phyloP scores from a whole-genome alignment of 2,888 invertebrate genomes.

The Trissolcus japonicus region DNA sequence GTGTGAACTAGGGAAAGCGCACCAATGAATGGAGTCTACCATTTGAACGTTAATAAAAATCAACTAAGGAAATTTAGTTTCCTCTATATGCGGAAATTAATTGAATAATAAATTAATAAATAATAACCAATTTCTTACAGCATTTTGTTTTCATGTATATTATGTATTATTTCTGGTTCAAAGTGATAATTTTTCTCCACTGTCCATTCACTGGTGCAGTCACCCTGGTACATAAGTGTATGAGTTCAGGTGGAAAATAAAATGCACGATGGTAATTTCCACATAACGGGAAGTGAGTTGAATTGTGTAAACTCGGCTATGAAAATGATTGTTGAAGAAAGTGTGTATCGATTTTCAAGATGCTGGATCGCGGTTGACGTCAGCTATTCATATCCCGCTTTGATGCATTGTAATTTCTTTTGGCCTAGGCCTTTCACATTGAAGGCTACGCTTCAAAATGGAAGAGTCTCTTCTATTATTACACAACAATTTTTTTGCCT shows the following conservation, averaged over 20 bases:
- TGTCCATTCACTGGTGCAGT: too few relatives aligned
- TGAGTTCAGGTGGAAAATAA: conserved; percentile 16
- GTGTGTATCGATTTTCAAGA: conserved; percentile 55
- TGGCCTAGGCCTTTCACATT: conserved; percentile 52
- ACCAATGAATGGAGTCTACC: too few relatives aligned
- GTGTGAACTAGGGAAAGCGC: too few relatives aligned
- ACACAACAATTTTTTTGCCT: conserved; percentile 19
- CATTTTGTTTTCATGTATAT: too few relatives aligned
- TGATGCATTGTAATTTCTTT: conserved; percentile 55
- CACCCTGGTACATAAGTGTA: too few relatives aligned
- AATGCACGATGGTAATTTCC: conserved; percentile 39
- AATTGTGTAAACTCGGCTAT: conserved; percentile 54
- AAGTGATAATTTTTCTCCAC: too few relatives aligned
- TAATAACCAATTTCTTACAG: too few relatives aligned
- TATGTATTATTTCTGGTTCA: too few relatives aligned
- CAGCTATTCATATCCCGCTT: conserved; percentile 53
- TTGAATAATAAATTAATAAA: too few relatives aligned
- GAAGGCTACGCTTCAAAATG: conserved; percentile 43
- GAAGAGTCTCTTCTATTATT: conserved; percentile 50
- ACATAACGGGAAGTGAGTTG: conserved; percentile 50
- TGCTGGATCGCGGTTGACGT: conserved; percentile 50
- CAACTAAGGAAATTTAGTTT: too few relatives aligned
- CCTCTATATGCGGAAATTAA: too few relatives aligned
- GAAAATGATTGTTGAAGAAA: conserved; percentile 53
- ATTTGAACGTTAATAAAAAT: too few relatives aligned